phyloP scores from a whole-genome alignment of 2,113 vertebrate species.

The Larimichthys polyactis region DNA sequence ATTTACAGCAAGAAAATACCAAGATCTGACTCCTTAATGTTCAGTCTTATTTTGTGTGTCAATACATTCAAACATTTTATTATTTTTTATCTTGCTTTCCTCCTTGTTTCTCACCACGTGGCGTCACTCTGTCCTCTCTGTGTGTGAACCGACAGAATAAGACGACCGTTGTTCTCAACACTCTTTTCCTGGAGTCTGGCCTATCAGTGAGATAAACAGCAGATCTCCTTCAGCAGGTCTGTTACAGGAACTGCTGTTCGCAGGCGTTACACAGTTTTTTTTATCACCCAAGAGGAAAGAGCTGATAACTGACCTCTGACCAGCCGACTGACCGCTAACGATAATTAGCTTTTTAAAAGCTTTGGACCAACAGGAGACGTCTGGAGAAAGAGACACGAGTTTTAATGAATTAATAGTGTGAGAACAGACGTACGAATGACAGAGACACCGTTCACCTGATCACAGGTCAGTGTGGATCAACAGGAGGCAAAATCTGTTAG shows the following conservation, averaged over 20 bases:
- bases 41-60: too few relatives aligned
- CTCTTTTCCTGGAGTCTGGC: slow-evolving; percentile 74
- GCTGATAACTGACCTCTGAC: slow-evolving; percentile 55
- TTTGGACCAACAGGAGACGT: not conserved
- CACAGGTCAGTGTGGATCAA: too few relatives aligned
- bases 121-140: slow-evolving; percentile 25
- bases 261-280: slow-evolving; percentile 53
- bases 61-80: too few relatives aligned
- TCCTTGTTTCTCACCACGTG: slow-evolving; percentile 49
- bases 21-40: too few relatives aligned
- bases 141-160: slow-evolving; percentile 45
- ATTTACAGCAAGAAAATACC: too few relatives aligned
- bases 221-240: slow-evolving; percentile 76
- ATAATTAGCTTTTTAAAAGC: slow-evolving; percentile 40
- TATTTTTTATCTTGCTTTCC: not conserved
- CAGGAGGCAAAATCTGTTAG: too few relatives aligned
- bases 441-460: too few relatives aligned
- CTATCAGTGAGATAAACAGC: slow-evolving; percentile 78
- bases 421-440: too few relatives aligned
- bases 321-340: slow-evolving; percentile 34
- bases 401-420: too few relatives aligned
- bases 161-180: slow-evolving; percentile 63
- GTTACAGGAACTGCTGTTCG: slow-evolving; percentile 64
- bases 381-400: slow-evolving; percentile 24
- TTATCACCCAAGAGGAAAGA: slow-evolving; percentile 44